Conservation (phyloP, 2,113 vertebrate species). For the Coptodon bakossiorum region DNA sequence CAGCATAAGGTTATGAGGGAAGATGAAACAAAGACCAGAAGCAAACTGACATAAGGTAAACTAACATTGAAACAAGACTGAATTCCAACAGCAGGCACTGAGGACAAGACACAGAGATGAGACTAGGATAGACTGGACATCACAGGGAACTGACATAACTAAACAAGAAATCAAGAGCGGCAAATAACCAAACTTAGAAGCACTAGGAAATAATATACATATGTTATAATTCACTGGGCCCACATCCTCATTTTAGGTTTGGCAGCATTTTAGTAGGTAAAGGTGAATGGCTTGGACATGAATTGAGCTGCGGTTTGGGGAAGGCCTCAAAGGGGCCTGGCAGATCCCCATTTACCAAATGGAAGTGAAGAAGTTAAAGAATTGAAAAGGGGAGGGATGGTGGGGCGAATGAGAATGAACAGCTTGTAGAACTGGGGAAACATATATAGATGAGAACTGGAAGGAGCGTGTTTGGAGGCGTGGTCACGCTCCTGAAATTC, state of each 20-base stretch:
- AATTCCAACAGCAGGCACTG: not conserved
- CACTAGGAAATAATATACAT: not conserved
- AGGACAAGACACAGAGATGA: not conserved
- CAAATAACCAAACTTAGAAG: not conserved
- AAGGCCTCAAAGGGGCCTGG: not conserved
- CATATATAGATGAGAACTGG: not conserved
- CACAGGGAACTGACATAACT: not conserved
- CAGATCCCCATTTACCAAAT: not conserved
- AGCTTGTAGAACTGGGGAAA: not conserved
- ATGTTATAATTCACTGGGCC: not conserved
- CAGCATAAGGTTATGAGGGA: not conserved
- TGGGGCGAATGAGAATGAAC: not conserved
- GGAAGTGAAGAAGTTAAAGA: not conserved
- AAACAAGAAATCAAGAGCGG: not conserved
- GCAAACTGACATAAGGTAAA: not conserved
- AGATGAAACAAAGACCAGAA: not conserved
- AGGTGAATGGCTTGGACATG: not conserved
- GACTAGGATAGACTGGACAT: not conserved
- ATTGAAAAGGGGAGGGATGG: not conserved
- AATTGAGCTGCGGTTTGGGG: not conserved
- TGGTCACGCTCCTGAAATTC: not conserved
- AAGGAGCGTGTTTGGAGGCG: not conserved
- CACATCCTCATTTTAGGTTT: not conserved
- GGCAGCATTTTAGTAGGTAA: not conserved
- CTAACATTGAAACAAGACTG: not conserved